Evolutionary conservation across 2,113 vertebrate species (phyloP).

Genomic region (Corynorhinus townsendii): DNA sequence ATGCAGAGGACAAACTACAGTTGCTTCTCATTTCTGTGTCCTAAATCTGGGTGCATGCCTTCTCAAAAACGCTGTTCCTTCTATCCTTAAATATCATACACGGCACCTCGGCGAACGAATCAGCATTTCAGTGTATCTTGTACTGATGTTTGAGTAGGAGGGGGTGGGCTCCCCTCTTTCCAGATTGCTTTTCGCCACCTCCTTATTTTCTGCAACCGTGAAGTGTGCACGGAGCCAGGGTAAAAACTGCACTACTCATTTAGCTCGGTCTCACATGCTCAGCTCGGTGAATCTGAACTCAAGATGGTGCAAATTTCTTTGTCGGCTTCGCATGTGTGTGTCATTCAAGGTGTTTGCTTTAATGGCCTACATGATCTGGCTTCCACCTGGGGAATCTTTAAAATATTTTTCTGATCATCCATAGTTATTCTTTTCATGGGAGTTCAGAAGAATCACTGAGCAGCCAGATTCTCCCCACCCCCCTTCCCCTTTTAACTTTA

Average conservation of each 20-base stretch:
- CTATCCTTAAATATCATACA: neutral
- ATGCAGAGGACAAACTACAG: neutral
- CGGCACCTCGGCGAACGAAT: neutral
- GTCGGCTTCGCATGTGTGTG: slow-evolving; percentile 36
- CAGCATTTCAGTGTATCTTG: neutral
- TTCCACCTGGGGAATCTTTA: slow-evolving; percentile 46
- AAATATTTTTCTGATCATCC: slow-evolving; percentile 31
- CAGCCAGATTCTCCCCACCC: fast-evolving
- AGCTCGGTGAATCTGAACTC: slow-evolving; percentile 46
- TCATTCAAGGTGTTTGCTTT: slow-evolving; percentile 58
- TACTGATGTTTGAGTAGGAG: slow-evolving; percentile 23
- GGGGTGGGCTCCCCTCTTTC: slow-evolving; percentile 8
- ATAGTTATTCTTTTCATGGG: slow-evolving; percentile 18
- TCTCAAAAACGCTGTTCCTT: neutral
- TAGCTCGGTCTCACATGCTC: slow-evolving; percentile 29
- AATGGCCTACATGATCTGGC: slow-evolving; percentile 33
- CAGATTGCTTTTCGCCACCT: slow-evolving; percentile 40
- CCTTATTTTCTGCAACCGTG: slow-evolving; percentile 44
- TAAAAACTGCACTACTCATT: slow-evolving; percentile 53
- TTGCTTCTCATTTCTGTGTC: neutral
- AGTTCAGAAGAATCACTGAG: neutral
- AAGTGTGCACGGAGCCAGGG: neutral
- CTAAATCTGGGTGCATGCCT: neutral
- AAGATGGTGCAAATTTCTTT: neutral
- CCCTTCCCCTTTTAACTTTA: neutral